Conservation (phyloP, 2,888 invertebrate genomes). For the Cyrtodaria siliqua region DNA sequence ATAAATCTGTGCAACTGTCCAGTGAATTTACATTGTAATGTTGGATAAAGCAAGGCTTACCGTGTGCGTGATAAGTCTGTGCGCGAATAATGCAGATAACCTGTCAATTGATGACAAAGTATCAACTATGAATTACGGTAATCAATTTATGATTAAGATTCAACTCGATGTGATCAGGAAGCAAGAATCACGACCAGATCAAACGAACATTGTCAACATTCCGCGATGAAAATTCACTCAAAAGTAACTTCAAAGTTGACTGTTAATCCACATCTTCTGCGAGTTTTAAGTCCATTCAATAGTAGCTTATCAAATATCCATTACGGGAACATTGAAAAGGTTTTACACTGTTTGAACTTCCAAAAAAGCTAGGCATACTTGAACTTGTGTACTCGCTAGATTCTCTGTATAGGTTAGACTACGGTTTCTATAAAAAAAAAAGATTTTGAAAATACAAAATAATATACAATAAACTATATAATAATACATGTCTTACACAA, state of each 20-base stretch:
- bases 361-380: too few relatives aligned
- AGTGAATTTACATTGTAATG: too few relatives aligned
- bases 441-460: too few relatives aligned
- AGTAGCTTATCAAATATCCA: slow-evolving; percentile 48
- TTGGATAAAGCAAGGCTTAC: neutral
- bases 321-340: slow-evolving; percentile 12
- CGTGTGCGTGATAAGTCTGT: slow-evolving; percentile 4
- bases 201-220: slow-evolving; percentile 40
- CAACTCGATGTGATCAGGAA: slow-evolving; percentile 2
- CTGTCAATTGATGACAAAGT: slow-evolving; percentile 46
- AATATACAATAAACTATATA: too few relatives aligned
- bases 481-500: too few relatives aligned
- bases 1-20: too few relatives aligned
- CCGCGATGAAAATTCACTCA: slow-evolving; percentile 50
- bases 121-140: slow-evolving; percentile 40
- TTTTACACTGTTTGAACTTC: slow-evolving; percentile 13
- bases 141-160: slow-evolving; percentile 58
- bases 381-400: too few relatives aligned
- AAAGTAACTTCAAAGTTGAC: slow-evolving; percentile 57
- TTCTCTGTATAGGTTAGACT: too few relatives aligned
- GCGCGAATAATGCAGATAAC: slow-evolving; percentile 24
- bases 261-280: slow-evolving; percentile 41
- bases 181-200: slow-evolving; percentile 37
- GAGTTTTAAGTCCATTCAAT: slow-evolving; percentile 42
- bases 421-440: too few relatives aligned